Evolutionary conservation across 64 coral and sea anemone species (phyloP).

Genomic region (Montipora foliosa): DNA sequence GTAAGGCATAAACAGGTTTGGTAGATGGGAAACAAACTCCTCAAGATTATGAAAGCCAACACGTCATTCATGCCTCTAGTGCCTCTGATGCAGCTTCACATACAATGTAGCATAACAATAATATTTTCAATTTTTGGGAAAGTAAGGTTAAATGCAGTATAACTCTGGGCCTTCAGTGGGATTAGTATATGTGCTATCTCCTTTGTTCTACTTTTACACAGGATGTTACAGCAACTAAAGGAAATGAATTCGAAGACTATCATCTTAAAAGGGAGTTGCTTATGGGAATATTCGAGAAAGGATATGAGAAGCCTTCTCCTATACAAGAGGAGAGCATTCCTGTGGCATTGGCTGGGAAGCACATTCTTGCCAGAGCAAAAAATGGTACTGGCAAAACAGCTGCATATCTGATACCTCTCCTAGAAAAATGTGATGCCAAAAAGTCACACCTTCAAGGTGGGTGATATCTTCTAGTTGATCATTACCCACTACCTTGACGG

Average conservation of each 20-base stretch:
- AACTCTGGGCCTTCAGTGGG: neutral
- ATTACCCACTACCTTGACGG: too few relatives aligned
- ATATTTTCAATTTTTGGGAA: too few relatives aligned
- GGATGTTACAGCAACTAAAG: constrained; percentile 99
- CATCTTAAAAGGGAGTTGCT: constrained; percentile 93
- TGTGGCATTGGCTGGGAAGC: constrained; percentile 90
- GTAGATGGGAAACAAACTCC: too few relatives aligned
- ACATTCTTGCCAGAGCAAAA: constrained; percentile 98
- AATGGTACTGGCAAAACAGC: constrained; percentile 99
- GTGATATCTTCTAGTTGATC: neutral
- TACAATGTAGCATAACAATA: too few relatives aligned
- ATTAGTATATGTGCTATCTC: neutral
- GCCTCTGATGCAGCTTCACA: too few relatives aligned
- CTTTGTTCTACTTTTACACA: constrained; percentile 13
- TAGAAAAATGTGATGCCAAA: constrained; percentile 85
- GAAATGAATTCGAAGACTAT: constrained; percentile 99
- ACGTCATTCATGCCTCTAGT: too few relatives aligned
- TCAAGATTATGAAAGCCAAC: too few relatives aligned
- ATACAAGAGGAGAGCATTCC: constrained; percentile 99
- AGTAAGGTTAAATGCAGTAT: too few relatives aligned
- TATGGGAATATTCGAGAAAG: constrained; percentile 99
- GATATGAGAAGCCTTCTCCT: constrained; percentile 97
- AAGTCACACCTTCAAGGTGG: constrained; percentile 96
- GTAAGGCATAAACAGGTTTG: too few relatives aligned
- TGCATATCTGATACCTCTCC: constrained; percentile 94